A percentile compares a stretch with the other conserved stretches of the same genome.
These are phyloP conservation scores for Pseudopodoces humilis DNA, from an alignment of 2,113 vertebrate species.

Conservation along the genomic window DNA sequence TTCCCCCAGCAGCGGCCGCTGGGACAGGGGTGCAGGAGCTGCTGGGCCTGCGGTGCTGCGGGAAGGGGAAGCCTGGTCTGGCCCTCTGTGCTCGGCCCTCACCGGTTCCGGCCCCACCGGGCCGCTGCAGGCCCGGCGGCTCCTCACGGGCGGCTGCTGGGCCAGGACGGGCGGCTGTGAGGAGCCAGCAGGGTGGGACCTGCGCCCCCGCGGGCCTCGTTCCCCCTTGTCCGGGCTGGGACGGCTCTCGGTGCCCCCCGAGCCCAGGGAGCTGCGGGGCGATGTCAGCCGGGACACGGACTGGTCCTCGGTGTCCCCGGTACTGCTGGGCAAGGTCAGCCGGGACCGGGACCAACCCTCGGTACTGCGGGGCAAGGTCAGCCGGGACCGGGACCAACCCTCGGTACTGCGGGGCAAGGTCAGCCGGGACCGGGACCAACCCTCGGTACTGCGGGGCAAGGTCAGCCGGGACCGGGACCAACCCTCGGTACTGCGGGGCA, in stretches of 20 bases:
- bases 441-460: background rate
- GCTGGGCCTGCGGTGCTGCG: background rate
- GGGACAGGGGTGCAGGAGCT: background rate
- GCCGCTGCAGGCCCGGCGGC: background rate
- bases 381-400: no score
- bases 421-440: no score
- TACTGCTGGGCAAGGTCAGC: fast-evolving
- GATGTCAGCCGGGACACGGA: no score
- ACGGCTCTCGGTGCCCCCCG: background rate
- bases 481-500: background rate
- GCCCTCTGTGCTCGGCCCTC: background rate
- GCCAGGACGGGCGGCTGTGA: background rate
- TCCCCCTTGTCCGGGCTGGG: background rate
- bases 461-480: background rate
- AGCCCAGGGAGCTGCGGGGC: background rate
- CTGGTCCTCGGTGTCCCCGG: background rate
- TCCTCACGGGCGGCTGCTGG: background rate
- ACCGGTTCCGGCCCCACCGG: fast-evolving
- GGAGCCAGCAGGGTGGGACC: background rate
- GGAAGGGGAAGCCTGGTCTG: background rate
- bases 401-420: background rate
- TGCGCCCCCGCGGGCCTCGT: fast-evolving
- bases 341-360: no score
- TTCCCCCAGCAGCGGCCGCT: background rate
- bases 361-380: background rate